Conservation (phyloP, 2,888 invertebrate species). For the Noctua pronuba region DNA sequence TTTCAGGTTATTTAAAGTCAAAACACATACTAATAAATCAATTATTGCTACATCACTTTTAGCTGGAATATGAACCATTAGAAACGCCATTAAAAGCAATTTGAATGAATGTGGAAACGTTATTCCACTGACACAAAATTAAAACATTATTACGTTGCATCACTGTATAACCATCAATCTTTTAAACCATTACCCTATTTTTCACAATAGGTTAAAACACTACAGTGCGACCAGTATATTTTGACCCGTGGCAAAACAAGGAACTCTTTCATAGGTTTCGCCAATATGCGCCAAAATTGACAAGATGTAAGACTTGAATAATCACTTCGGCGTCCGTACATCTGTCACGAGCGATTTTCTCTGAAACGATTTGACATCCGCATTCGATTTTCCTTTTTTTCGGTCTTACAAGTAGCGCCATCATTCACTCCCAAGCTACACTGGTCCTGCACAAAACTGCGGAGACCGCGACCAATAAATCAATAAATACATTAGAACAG, state of each 20-base stretch:
- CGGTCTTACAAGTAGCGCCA: background rate
- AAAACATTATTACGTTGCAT: conserved; percentile 41
- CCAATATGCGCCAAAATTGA: background rate
- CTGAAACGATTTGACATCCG: background rate
- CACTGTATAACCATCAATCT: conserved; percentile 54
- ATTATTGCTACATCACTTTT: background rate
- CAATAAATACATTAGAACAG: conserved; percentile 62
- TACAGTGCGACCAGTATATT: conserved; percentile 20
- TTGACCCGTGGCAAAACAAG: background rate
- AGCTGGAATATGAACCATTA: conserved; percentile 18
- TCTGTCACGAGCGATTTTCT: background rate
- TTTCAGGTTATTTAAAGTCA: background rate
- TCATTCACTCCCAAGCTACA: conserved; percentile 19
- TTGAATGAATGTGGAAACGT: conserved; percentile 20
- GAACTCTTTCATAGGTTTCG: background rate
- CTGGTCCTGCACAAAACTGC: conserved; percentile 43
- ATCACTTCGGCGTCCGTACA: fast-evolving
- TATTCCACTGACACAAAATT: conserved; percentile 42
- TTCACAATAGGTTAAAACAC: conserved; percentile 51
- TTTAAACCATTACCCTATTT: conserved; percentile 59
- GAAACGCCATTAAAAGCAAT: background rate
- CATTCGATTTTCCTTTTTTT: background rate
- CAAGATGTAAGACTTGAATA: too few relatives aligned
- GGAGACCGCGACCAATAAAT: conserved; percentile 59
- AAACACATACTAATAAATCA: background rate